Conservation (phyloP, 2,113 vertebrate species). For the Sterna hirundo region DNA sequence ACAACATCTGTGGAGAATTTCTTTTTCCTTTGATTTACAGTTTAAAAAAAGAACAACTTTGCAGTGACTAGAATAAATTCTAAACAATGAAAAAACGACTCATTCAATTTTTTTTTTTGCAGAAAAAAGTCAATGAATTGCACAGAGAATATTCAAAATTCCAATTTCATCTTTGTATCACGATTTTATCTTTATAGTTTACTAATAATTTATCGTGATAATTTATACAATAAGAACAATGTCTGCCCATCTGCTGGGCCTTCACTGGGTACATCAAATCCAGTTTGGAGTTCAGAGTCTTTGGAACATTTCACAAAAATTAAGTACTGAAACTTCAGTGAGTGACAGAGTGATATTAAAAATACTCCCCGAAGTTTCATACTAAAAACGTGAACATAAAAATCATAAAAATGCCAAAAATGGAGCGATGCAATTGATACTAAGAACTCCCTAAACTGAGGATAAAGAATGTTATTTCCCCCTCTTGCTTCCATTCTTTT, state of each 20-base stretch:
- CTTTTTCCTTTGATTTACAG: conserved; percentile 43
- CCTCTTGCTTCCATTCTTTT: neutral
- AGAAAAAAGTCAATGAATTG: neutral
- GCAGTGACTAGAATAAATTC: conserved; percentile 34
- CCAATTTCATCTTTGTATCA: neutral
- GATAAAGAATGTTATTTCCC: neutral
- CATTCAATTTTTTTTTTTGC: neutral
- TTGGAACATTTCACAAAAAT: neutral
- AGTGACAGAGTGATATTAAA: neutral
- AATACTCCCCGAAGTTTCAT: neutral
- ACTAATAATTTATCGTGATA: neutral
- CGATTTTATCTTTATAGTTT: neutral
- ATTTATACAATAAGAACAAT: neutral
- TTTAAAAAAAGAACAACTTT: conserved; percentile 33
- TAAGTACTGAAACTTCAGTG: neutral
- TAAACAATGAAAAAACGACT: neutral
- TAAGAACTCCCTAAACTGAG: neutral
- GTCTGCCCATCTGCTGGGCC: neutral
- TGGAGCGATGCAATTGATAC: neutral
- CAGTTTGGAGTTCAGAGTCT: neutral
- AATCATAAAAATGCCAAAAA: neutral
- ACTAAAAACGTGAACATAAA: neutral
- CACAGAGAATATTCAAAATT: neutral
- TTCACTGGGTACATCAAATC: neutral
- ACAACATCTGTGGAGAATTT: conserved; percentile 53